A percentile compares a stretch with the other conserved stretches of the same genome.
Conservation (phyloP, 2,797 vertebrate species). For the Enteromius paludinosus region DNA sequence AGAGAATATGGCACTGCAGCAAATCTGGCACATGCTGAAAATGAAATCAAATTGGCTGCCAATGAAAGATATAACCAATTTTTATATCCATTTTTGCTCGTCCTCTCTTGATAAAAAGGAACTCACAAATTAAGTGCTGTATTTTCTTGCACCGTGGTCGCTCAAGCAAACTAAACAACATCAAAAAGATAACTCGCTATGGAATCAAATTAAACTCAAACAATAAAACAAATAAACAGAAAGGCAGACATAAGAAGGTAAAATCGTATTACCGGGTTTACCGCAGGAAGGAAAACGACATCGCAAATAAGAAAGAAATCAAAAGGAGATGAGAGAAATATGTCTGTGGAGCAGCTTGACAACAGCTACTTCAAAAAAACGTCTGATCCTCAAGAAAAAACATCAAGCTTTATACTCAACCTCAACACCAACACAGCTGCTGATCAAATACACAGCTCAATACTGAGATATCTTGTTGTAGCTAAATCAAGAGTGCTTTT, state of each 20-base stretch:
- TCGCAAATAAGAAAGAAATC: conserved; percentile 8
- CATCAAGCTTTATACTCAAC: conserved; percentile 1
- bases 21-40: background rate
- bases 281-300: background rate
- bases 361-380: conserved; percentile 16
- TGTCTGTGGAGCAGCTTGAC: conserved; percentile 10
- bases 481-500: conserved; percentile 1
- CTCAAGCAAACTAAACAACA: conserved; percentile 23
- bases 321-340: conserved; percentile 25
- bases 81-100: background rate
- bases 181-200: background rate
- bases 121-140: background rate
- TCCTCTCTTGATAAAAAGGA: background rate
- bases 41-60: background rate
- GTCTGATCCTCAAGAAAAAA: conserved; percentile 22
- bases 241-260: background rate
- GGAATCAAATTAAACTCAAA: conserved; percentile 2
- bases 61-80: background rate
- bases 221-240: conserved; percentile 5
- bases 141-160: background rate
- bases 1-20: conserved; percentile 11
- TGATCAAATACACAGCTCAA: background rate
- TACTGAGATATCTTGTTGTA: conserved; percentile 6
- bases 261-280: background rate
- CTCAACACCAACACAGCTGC: background rate